Evolutionary conservation across 2,888 invertebrate genomes (phyloP).

Genomic region (Nymphalis urticae): DNA sequence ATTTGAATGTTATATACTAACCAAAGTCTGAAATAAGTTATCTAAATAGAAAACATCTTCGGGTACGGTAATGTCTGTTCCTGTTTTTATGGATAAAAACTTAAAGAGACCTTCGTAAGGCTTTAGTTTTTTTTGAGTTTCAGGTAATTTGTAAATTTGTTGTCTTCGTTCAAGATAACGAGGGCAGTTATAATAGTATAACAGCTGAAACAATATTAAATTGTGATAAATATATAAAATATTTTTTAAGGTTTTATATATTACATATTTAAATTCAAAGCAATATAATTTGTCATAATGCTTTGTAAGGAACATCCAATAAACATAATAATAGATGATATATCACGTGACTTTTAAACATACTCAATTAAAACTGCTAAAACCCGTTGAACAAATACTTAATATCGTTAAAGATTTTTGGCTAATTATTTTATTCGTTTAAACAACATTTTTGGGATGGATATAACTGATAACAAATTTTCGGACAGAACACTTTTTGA

Average conservation of each 20-base stretch:
- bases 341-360: no score
- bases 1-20: conserved; percentile 43
- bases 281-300: no score
- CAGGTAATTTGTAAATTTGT: conserved; percentile 55
- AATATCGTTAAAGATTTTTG: no score
- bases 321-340: no score
- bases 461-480: no score
- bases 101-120: conserved; percentile 59
- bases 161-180: conserved; percentile 60
- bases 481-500: no score
- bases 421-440: no score
- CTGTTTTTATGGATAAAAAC: conserved; percentile 57
- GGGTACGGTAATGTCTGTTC: conserved; percentile 62
- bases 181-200: conserved; percentile 75
- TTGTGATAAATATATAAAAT: not conserved
- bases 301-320: no score
- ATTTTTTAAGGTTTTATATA: not conserved
- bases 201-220: conserved; percentile 52
- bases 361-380: no score
- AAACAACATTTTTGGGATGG: no score
- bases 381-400: no score
- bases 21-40: conserved; percentile 75
- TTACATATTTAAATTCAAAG: no score
- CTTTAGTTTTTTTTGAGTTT: conserved; percentile 53
- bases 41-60: conserved; percentile 74